Base-by-base conservation (phyloP, 2,113 vertebrate species). In the Telmatochromis sp. region DNA sequence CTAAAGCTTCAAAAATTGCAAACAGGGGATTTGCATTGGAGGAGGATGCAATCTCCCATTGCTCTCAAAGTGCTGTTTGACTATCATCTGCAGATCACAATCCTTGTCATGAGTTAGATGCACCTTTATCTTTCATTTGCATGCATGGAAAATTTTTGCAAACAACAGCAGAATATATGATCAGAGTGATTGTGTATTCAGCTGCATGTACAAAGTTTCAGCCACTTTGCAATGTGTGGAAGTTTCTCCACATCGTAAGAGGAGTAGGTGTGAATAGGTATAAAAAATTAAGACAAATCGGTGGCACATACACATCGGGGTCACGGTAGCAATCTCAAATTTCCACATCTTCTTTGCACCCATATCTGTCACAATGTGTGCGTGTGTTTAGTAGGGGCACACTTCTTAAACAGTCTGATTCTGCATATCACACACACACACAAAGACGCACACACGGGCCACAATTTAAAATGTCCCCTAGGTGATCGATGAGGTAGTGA, bases 401-500 rank as follows among this genome's bases (percentile, higher is more conserved):
- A 9, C 31, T 15, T 55, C 85, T 86, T 37, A 40, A 82, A 82
- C 84, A 45, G 40, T 71, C 15, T 28, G 9, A 58, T 86, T 91
- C 86, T 89, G 89, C 78, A 57, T 86, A 85, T 80, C 78, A 80
- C 81, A 86, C 60, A 86, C 84, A 82, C 79, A 55, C 71, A 81
- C 86, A 57, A 75, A 54, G 35, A n/a, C 37, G 80, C 75, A 88
- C 26, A 71, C 47, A 47, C 51, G 1, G 50, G 58, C 85, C 89
- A 86, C 84, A 80, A 84, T 88, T 89, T 89, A 80, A 91, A 87
- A 81, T 73, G 90, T 92, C 88, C 90, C 91, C 50, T 23, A 84
- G 90, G 84, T 95, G 94, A 94, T 95, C 86, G 90, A 95, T 93
- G 94, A 91, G 93, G 87, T 91, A 80, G 68, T 86, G 94, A 95